Evolutionary conservation across 2,113 vertebrate genomes (phyloP).

Genomic region (Microtus richardsoni): DNA sequence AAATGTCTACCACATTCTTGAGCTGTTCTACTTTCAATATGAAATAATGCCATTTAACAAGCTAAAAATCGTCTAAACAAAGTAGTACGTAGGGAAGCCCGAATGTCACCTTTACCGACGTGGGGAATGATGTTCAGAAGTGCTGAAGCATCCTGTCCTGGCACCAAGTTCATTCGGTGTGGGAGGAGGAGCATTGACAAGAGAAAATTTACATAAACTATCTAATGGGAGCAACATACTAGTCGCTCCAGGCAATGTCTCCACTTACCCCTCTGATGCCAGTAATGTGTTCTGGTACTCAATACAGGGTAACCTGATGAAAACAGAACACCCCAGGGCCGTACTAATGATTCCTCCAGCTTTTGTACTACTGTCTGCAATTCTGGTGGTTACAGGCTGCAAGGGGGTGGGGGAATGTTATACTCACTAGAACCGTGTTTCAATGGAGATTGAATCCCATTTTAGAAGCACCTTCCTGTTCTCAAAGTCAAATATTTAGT

Average conservation of each 20-base stretch:
- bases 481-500: constrained; percentile 8
- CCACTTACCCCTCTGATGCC: neutral
- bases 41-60: neutral
- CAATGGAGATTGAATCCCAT: neutral
- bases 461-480: constrained; percentile 30
- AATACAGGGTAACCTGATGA: neutral
- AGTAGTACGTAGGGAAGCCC: neutral
- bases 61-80: neutral
- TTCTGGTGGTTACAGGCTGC: neutral
- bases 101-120: neutral
- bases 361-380: neutral
- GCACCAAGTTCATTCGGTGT: neutral
- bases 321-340: neutral
- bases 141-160: neutral
- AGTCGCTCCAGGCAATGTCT: neutral
- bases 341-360: neutral
- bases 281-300: neutral
- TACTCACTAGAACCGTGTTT: neutral
- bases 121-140: neutral
- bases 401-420: neutral
- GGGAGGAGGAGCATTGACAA: neutral
- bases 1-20: neutral
- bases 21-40: neutral
- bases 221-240: neutral
- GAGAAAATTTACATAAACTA: neutral